Evolutionary conservation across 2,888 invertebrate genomes (phyloP).

Genomic region (Ichneumoninae sp.): DNA sequence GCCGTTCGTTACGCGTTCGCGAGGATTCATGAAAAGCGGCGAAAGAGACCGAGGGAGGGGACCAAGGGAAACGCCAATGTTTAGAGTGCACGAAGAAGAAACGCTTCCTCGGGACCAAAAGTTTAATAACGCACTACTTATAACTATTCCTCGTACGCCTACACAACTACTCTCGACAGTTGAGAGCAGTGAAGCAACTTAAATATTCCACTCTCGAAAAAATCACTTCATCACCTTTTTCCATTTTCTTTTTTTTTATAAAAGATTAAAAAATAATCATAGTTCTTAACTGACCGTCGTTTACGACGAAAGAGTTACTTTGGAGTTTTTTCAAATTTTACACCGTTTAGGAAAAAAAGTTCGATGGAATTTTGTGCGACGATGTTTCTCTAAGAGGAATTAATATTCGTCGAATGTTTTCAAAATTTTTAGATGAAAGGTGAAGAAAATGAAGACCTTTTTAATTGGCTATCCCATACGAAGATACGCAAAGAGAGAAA

Average conservation of each 20-base stretch:
- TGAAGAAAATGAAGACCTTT: no score
- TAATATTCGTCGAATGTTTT: no score
- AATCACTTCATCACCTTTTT: background rate
- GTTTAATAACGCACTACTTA: conserved; percentile 13
- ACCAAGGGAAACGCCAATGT: conserved; percentile 37
- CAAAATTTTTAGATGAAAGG: no score
- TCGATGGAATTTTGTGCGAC: no score
- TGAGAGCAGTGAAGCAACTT: background rate
- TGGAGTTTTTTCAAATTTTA: no score
- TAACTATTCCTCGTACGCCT: background rate
- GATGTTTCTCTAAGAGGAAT: no score
- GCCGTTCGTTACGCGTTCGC: conserved; percentile 26
- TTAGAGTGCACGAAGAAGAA: conserved; percentile 38
- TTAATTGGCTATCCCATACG: no score
- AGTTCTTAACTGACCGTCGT: no score
- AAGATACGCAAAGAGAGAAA: no score
- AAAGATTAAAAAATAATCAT: no score
- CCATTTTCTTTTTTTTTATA: background rate
- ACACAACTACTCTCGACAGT: background rate
- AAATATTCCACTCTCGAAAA: background rate
- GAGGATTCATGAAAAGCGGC: conserved; percentile 39
- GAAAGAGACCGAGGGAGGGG: background rate
- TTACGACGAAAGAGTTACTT: no score
- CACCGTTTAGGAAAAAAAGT: no score
- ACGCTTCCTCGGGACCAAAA: conserved; percentile 42